Conservation (phyloP, 2,888 invertebrate genomes). For the Slavum lentiscoides region DNA sequence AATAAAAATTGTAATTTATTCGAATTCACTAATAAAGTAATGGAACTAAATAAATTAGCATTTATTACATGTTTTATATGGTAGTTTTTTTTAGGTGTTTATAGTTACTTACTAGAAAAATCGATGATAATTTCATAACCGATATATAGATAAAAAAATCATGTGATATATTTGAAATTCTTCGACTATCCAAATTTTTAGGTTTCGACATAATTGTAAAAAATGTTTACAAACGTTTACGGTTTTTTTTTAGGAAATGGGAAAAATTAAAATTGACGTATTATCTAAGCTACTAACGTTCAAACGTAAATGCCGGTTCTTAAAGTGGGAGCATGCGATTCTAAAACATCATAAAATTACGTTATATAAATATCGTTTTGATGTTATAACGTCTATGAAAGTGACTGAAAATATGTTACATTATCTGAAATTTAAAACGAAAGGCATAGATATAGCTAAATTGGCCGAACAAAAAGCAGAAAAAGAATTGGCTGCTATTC, state of each 20-base stretch:
- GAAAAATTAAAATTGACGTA: constrained; percentile 20
- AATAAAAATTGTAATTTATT: no score
- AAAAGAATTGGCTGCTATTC: constrained; percentile 14
- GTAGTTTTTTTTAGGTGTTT: no score
- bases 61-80: no score
- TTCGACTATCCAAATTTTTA: no score
- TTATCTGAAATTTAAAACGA: constrained; percentile 24
- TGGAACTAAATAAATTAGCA: no score
- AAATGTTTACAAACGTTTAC: no score
- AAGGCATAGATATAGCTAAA: constrained; percentile 30
- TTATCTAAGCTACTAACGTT: constrained; percentile 25
- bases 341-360: constrained; percentile 14
- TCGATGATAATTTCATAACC: no score
- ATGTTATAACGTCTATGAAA: constrained; percentile 36
- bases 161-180: no score
- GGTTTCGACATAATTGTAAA: no score
- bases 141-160: no score
- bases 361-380: constrained; percentile 34
- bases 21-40: no score
- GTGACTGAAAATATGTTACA: constrained; percentile 37
- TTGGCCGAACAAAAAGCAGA: constrained; percentile 34
- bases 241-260: constrained; percentile 31
- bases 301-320: constrained; percentile 29
- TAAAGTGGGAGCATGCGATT: constrained; percentile 27
- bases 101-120: no score